Evolutionary conservation across 2,113 vertebrate species (phyloP).

Genomic region (Stercorarius parasiticus): DNA sequence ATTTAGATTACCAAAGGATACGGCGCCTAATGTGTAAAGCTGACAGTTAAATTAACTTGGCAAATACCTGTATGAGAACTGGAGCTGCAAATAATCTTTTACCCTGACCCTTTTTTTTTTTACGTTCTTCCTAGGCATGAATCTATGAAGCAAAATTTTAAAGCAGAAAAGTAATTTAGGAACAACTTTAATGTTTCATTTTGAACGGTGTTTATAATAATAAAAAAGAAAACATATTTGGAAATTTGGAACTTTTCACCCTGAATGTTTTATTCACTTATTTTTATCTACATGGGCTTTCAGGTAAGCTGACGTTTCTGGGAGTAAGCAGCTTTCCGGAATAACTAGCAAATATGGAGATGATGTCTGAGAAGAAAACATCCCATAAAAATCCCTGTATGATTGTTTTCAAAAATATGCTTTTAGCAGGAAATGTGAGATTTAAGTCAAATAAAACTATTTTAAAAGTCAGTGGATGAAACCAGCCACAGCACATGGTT

Average conservation of each 20-base stretch:
- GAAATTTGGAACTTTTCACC: not conserved
- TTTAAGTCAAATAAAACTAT: not conserved
- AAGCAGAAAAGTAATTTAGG: not conserved
- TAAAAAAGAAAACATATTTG: not conserved
- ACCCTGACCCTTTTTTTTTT: not conserved
- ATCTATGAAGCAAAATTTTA: not conserved
- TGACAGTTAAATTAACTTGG: not conserved
- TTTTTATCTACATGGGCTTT: not conserved
- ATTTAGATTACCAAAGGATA: not conserved
- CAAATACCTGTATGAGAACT: not conserved
- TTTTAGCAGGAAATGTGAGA: not conserved
- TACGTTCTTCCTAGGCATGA: not conserved
- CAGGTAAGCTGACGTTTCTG: not conserved
- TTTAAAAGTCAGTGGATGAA: not conserved
- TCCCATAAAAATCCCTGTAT: not conserved
- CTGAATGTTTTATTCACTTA: not conserved
- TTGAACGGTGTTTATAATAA: not conserved
- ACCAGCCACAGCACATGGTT: accelerated
- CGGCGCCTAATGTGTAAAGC: too few species aligned
- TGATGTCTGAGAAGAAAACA: not conserved
- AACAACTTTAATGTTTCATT: not conserved
- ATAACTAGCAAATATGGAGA: not conserved
- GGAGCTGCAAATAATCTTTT: not conserved
- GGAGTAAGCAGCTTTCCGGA: not conserved
- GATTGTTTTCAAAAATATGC: accelerated